Evolutionary conservation across 2,888 invertebrate species (phyloP).

Genomic region (Drosophila suboccidentalis): DNA sequence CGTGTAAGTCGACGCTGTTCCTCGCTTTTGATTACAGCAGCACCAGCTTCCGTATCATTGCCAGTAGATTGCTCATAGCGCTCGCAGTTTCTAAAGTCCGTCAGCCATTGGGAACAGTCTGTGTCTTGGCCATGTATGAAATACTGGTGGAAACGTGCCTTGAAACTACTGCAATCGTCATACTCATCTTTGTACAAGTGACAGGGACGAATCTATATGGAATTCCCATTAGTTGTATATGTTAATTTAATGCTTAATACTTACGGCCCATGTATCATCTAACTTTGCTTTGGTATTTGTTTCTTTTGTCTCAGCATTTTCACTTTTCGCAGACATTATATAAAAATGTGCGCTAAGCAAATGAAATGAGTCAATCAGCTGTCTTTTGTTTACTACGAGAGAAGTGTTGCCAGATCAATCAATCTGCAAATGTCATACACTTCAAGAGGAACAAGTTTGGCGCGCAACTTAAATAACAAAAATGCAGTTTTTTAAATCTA

Average conservation of each 20-base stretch:
- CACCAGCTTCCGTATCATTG: slow-evolving; percentile 88
- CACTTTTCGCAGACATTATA: slow-evolving; percentile 48
- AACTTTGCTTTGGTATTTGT: slow-evolving; percentile 34
- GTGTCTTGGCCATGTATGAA: slow-evolving; percentile 91
- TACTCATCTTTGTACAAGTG: slow-evolving; percentile 93
- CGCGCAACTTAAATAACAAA: no score
- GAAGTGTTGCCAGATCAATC: slow-evolving; percentile 36
- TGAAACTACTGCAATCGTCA: slow-evolving; percentile 91
- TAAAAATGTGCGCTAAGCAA: slow-evolving; percentile 40
- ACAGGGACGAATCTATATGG: slow-evolving; percentile 90
- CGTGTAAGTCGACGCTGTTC: slow-evolving; percentile 88
- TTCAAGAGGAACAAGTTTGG: no score
- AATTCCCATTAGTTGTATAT: slow-evolving; percentile 19
- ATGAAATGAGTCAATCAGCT: slow-evolving; percentile 33
- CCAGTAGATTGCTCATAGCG: slow-evolving; percentile 88
- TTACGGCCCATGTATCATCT: slow-evolving; percentile 81
- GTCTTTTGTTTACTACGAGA: slow-evolving; percentile 43
- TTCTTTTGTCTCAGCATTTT: slow-evolving; percentile 58
- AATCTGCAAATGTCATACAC: background rate
- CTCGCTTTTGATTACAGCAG: slow-evolving; percentile 90
- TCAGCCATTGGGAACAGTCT: slow-evolving; percentile 93
- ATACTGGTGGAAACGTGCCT: slow-evolving; percentile 93
- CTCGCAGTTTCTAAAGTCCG: slow-evolving; percentile 91
- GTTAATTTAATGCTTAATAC: slow-evolving; percentile 6
- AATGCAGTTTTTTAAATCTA: background rate